Percentiles rank a stretch among this genome's conserved stretches.
phyloP scores from a whole-genome alignment of 2,888 invertebrate species.

The Hylaea fasciaria region DNA sequence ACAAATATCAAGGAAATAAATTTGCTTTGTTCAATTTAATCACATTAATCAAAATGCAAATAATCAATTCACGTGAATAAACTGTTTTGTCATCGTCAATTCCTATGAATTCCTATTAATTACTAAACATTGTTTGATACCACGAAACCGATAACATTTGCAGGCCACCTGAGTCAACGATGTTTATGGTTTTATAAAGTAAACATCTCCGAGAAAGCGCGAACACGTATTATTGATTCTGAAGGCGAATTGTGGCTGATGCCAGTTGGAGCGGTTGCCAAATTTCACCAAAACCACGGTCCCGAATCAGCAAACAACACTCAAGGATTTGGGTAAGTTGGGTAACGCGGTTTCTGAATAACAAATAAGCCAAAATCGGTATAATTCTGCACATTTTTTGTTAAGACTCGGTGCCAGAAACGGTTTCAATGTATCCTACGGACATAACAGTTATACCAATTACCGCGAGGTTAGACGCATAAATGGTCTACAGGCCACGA shows the following conservation, averaged over 20 bases:
- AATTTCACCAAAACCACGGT: constrained; percentile 41
- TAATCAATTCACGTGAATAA: neutral
- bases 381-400: constrained; percentile 1
- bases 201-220: constrained; percentile 35
- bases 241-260: constrained; percentile 13
- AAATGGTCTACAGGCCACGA: too few relatives aligned
- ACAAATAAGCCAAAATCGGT: constrained; percentile 21
- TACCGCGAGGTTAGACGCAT: neutral
- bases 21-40: too few relatives aligned
- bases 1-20: too few relatives aligned
- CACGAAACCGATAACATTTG: constrained; percentile 15
- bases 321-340: constrained; percentile 33
- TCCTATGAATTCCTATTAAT: constrained; percentile 7
- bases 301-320: constrained; percentile 37
- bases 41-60: too few relatives aligned
- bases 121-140: constrained; percentile 29
- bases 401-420: constrained; percentile 12
- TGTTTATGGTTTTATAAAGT: constrained; percentile 29
- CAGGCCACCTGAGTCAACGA: constrained; percentile 26
- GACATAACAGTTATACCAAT: neutral
- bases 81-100: neutral
- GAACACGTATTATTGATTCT: constrained; percentile 8
- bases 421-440: neutral
- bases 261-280: constrained; percentile 34
- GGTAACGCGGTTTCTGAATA: constrained; percentile 24